Percentiles rank a stretch among this genome's conserved stretches.
phyloP scores from a whole-genome alignment of 2,113 vertebrate species.

The Amazona guildingii region DNA sequence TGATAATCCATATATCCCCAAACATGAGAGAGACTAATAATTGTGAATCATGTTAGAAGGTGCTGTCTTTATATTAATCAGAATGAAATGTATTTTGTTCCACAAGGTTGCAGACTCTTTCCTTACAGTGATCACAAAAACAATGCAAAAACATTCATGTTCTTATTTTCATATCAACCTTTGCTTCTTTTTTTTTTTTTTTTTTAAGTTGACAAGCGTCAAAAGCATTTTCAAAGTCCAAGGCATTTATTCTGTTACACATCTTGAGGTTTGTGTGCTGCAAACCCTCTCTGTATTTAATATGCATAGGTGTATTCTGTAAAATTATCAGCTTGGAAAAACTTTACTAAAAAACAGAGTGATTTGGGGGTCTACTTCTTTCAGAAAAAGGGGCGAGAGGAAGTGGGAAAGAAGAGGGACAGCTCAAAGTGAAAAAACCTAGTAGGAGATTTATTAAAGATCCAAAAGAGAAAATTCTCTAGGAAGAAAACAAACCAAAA shows the following conservation, averaged over 20 bases:
- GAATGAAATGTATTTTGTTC: conserved; percentile 21
- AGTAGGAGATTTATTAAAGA: conserved; percentile 76
- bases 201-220: not conserved
- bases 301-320: conserved; percentile 35
- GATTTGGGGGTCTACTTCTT: conserved; percentile 14
- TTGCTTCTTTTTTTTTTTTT: not conserved
- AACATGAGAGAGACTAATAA: conserved; percentile 62
- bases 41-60: conserved; percentile 56
- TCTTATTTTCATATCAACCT: conserved; percentile 40
- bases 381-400: not conserved
- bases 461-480: conserved; percentile 68
- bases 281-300: conserved; percentile 33
- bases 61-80: conserved; percentile 51
- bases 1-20: conserved; percentile 61
- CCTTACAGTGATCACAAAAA: conserved; percentile 15
- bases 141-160: not conserved
- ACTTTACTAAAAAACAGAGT: conserved; percentile 35
- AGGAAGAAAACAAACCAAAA: conserved; percentile 14
- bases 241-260: not conserved
- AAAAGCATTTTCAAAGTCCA: conserved; percentile 38
- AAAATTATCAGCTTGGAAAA: conserved; percentile 47
- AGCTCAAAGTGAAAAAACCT: conserved; percentile 49
- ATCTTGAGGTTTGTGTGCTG: not conserved
- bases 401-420: not conserved
- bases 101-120: conserved; percentile 34